Evolutionary conservation across 2,797 vertebrate species (phyloP).

Genomic region (Pseudochaenichthys georgianus): DNA sequence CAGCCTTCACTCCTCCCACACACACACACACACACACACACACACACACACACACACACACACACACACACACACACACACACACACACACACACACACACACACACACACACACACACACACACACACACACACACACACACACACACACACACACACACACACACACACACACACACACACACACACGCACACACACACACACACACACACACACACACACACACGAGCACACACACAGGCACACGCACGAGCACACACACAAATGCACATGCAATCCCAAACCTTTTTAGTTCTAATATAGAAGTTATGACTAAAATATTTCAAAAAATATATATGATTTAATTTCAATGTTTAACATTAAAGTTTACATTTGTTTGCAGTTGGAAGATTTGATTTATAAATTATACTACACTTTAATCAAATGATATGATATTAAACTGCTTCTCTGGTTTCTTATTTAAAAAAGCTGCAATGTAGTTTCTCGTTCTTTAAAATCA

Average conservation of each 20-base stretch:
- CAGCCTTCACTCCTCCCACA: background rate
- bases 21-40: background rate
- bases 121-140: background rate
- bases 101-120: constrained; percentile 14
- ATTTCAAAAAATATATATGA: constrained; percentile 5
- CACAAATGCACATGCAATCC: no score
- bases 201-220: fast-evolving
- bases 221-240: background rate
- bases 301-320: constrained; percentile 15
- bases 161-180: no score
- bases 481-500: background rate
- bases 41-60: background rate
- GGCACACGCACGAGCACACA: background rate
- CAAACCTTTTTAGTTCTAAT: background rate
- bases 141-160: background rate
- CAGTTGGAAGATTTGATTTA: background rate
- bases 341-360: background rate
- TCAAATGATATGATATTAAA: background rate
- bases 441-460: background rate
- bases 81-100: no score
- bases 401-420: background rate
- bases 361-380: background rate
- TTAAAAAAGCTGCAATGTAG: background rate
- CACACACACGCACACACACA: no score
- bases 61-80: no score